Evolutionary conservation across 2,797 vertebrate genomes (phyloP).

Genomic region (Tauraco hartlaubi): DNA sequence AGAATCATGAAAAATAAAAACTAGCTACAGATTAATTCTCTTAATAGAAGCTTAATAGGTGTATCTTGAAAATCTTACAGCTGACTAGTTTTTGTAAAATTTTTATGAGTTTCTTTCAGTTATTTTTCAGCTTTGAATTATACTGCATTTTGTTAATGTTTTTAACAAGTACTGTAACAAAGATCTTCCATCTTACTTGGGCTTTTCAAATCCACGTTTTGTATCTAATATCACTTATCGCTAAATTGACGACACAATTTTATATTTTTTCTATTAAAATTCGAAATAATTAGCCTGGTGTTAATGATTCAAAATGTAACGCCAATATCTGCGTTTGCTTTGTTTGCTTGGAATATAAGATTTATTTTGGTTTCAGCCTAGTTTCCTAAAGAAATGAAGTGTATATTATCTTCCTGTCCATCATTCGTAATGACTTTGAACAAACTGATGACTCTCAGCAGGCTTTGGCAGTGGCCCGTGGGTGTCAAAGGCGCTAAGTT

Average conservation of each 20-base stretch:
- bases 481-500: background rate
- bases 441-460: background rate
- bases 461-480: background rate
- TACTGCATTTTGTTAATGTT: background rate
- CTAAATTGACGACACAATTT: background rate
- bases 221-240: background rate
- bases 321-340: background rate
- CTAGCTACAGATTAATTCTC: conserved; percentile 12
- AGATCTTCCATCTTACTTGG: background rate
- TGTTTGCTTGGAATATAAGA: background rate
- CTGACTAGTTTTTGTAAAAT: background rate
- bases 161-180: background rate
- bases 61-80: background rate
- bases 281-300: background rate
- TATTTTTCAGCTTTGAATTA: background rate
- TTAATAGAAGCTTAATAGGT: conserved; percentile 6
- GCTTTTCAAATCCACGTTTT: background rate
- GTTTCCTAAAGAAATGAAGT: background rate
- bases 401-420: background rate
- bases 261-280: background rate
- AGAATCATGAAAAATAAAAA: background rate
- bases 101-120: background rate
- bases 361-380: background rate
- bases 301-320: background rate
- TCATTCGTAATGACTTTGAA: background rate